Evolutionary conservation across 2,113 vertebrate genomes (phyloP).

Genomic region (Pterocles gutturalis): DNA sequence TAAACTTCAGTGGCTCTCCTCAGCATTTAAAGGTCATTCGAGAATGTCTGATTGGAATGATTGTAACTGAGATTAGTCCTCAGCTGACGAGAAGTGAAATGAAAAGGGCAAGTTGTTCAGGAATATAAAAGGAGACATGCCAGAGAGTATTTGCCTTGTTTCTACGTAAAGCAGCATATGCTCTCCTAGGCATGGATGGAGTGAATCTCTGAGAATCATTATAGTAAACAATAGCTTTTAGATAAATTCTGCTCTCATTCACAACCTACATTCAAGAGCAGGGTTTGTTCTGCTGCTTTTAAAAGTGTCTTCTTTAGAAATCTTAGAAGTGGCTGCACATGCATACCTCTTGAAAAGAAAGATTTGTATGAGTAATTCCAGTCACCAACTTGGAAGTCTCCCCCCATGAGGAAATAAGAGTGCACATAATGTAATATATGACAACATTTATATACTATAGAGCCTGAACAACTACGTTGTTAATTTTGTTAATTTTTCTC

Average conservation of each 20-base stretch:
- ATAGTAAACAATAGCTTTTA: background rate
- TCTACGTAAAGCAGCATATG: background rate
- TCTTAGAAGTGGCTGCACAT: background rate
- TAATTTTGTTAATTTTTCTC: slow-evolving; percentile 54
- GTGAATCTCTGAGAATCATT: background rate
- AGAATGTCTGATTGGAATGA: slow-evolving; percentile 16
- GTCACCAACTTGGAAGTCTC: background rate
- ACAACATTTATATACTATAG: background rate
- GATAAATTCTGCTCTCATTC: background rate
- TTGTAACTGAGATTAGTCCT: slow-evolving; percentile 23
- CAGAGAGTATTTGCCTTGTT: background rate
- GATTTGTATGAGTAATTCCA: slow-evolving; percentile 8
- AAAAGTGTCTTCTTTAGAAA: background rate
- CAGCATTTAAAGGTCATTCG: slow-evolving; percentile 35
- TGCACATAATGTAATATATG: background rate
- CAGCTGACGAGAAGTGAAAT: slow-evolving; percentile 8
- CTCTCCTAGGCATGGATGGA: background rate
- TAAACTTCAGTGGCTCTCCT: background rate
- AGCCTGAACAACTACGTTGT: slow-evolving; percentile 7
- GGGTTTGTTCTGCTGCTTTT: background rate
- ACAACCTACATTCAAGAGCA: background rate
- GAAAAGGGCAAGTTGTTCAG: slow-evolving; percentile 20
- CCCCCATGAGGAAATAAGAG: slow-evolving; percentile 4
- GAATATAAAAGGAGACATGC: background rate
- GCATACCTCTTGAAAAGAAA: background rate